Base-by-base conservation (phyloP, 2,888 invertebrate species). In the Amblyjoppa proteus region DNA sequence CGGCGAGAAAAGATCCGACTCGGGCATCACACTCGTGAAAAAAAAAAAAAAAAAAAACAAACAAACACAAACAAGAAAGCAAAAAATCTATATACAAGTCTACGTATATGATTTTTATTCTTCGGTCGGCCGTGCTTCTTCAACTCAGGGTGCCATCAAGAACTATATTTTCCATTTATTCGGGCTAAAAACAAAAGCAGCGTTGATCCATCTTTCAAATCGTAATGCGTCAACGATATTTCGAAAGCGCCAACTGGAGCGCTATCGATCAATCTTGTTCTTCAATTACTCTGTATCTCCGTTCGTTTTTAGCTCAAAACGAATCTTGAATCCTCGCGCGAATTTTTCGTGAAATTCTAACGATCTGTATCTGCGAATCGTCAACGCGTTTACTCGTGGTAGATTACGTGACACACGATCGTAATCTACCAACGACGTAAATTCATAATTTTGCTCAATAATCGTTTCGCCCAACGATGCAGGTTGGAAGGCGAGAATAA, bases 11-110 rank as follows among this genome's bases (percentile, higher is more conserved):
- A 84, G 93, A 94, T 87, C 89, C 90, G 25, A 90, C 92, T 16
- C 91, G 93, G 84, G 89, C 91, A 77, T 94, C 94, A 28, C 93
- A 93, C 76, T 94, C 94, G 83, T 93, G 91, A 90, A 87, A 76
- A 74, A 73, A 11, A 41, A 76, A 74, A 73, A 11, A 41, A 45
- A 51, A 25, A 66, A 20, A 45, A 31, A 51, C 7, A 64, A 28
- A 64, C n/a, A 53, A n/a, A 64, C 31, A 64, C n/a, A 53, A n/a
- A 64, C 31, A 5, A 73, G 64, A n/a, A 45, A 45, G 16, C 45
- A 45, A 45, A 53, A 71, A 56, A 51, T 25, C 5, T 49, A 51
- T 9, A 41, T 31, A 68, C 38, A 45, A 49, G 25, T 58, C 68
- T 58, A 34, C 28, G 11, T 38, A 25, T 38, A n/a, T n/a, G 13